These are phyloP conservation scores for Lissonota sp. DNA, from an alignment of 2,888 invertebrate genomes.

Conservation along the genomic window DNA sequence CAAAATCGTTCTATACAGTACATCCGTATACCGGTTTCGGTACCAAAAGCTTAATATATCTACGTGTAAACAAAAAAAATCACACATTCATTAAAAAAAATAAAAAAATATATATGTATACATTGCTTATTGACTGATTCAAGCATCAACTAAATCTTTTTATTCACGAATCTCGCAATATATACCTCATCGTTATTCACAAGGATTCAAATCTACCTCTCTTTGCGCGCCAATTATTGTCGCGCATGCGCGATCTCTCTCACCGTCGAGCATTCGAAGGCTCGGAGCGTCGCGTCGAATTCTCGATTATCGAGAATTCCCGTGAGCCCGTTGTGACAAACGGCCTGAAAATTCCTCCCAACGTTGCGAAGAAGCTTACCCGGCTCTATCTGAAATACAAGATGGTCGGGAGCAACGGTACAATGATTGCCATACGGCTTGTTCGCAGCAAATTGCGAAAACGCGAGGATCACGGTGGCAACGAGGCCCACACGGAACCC, in stretches of 20 bases:
- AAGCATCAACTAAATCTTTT: not conserved
- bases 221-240: not conserved
- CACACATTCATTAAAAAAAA: not conserved
- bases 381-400: conserved; percentile 83
- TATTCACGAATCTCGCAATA: not conserved
- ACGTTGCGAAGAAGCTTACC: conserved; percentile 77
- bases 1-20: not conserved
- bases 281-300: conserved; percentile 60
- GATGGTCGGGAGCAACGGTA: conserved; percentile 94
- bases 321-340: conserved; percentile 20
- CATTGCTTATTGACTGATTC: not conserved
- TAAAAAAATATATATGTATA: not conserved
- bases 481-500: conserved; percentile 89
- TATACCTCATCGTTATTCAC: not conserved
- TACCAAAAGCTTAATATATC: conserved; percentile 21
- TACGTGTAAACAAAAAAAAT: not conserved
- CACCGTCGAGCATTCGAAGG: conserved; percentile 11
- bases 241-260: conserved; percentile 10
- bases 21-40: conserved; percentile 4
- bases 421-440: conserved; percentile 95
- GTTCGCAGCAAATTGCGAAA: conserved; percentile 96
- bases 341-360: conserved; percentile 76
- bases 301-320: conserved; percentile 73
- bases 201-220: conserved; percentile 7
- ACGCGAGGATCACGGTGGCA: conserved; percentile 89